These are phyloP conservation scores for Alethe castanea DNA, from an alignment of 2,113 vertebrate genomes.

Conservation along the genomic window DNA sequence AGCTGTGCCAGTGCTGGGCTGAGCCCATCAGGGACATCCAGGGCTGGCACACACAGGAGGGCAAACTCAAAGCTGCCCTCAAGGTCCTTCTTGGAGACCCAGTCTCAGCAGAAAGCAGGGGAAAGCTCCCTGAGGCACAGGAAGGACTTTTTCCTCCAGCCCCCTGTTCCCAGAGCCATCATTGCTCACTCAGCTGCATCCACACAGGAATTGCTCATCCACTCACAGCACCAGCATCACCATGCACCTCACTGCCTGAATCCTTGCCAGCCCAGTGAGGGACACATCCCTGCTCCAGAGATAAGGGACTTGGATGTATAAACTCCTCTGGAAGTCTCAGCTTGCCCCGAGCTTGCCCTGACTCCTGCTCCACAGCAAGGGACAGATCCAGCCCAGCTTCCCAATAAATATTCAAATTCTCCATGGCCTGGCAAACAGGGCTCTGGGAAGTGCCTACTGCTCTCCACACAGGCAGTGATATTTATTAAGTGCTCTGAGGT, in stretches of 20 bases:
- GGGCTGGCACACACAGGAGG: background rate
- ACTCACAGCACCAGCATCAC: background rate
- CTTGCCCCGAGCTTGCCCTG: background rate
- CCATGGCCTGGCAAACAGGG: background rate
- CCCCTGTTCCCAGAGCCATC: rapidly evolving
- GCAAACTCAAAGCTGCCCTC: background rate
- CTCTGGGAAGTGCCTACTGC: background rate
- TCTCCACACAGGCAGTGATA: background rate
- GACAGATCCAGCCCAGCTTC: background rate
- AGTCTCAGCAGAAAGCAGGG: background rate
- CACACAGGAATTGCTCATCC: background rate
- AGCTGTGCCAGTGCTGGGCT: background rate
- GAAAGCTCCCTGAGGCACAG: background rate
- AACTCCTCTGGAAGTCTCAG: background rate
- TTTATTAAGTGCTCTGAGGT: background rate
- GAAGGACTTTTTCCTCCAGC: background rate
- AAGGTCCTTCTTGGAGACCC: background rate
- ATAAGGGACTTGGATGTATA: background rate
- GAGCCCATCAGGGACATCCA: background rate
- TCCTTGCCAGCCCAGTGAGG: rapidly evolving
- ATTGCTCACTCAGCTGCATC: background rate
- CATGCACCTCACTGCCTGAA: rapidly evolving
- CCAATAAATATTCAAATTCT: background rate
- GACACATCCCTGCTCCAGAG: background rate
- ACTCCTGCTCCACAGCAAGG: background rate